Evolutionary conservation across 2,797 vertebrate species (phyloP), one percentile per base, ranked within the genome.

Genomic region (Crocodylus rhombifer): DNA sequence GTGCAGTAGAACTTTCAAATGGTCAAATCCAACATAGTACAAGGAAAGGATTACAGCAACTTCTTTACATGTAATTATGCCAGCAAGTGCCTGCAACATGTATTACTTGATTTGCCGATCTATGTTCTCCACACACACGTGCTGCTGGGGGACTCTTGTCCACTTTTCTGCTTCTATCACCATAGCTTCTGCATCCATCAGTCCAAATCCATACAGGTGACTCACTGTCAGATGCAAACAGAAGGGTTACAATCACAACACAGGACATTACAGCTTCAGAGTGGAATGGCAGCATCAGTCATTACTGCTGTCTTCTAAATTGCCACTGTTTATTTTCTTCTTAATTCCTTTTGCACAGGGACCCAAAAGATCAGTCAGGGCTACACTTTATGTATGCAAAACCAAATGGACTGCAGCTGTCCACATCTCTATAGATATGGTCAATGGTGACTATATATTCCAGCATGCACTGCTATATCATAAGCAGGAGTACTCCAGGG

Each of bases 161-260:
- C 99, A 99, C 93, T 98, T 98, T 97, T 99, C 99, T 1, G 99
- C 99, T 97, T 99, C 99, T 97, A 99, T 98, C 97, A 99, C 99
- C 99, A 99, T 99, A 57, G 99, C 99, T 98, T 99, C 99, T 0
- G 99, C 99, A 73, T 99, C 99, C 99, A 99, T 99, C 95, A 99
- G 97, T 90, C 99, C 99, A 94, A 99, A 99, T 95, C 99, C 99
- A 84, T 99, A 99, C 75, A 99, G 98, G 85, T 99, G 99, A 96
- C 99, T 99, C 97, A 99, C 99, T 99, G 97, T 17, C 94, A 96
- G 86, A 91, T 65, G 94, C 57, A 95, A 97, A 96, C 61, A 97
- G 25, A 93, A 84, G 36, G 84, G 73, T 89, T 57, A 95, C 61
- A 62, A 82, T 95, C 77, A 87, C 2, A 78, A 30, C 63, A 89